Evolutionary conservation across 2,888 invertebrate genomes (phyloP).

Genomic region (Andricus curvator): DNA sequence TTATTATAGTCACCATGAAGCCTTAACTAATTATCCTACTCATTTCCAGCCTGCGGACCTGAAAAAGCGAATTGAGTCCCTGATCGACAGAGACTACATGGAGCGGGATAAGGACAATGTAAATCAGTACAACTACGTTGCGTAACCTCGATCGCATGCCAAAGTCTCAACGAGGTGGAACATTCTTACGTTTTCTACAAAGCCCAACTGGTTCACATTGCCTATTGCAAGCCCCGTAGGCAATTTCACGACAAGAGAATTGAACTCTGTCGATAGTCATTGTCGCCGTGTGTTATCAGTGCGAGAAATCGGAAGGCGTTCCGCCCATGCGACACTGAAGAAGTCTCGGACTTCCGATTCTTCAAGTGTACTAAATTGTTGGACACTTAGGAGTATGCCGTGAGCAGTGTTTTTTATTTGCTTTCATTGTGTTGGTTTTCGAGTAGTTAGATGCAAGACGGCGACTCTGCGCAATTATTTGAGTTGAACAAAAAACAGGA

Average conservation of each 20-base stretch:
- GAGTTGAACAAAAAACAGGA: conserved; percentile 55
- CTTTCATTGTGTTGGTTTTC: conserved; percentile 60
- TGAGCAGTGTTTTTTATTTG: conserved; percentile 54
- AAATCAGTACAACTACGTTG: conserved; percentile 99
- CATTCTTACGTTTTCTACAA: conserved; percentile 48
- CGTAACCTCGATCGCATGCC: conserved; percentile 83
- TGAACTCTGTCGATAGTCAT: not conserved
- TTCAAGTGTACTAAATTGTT: conserved; percentile 11
- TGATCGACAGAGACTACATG: conserved; percentile 99
- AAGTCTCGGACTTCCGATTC: conserved; percentile 1
- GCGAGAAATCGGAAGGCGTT: not conserved
- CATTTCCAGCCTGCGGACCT: conserved; percentile 93
- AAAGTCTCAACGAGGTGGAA: conserved; percentile 67
- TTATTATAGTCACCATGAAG: no score
- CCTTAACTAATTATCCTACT: conserved; percentile 1
- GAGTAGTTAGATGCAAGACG: conserved; percentile 55
- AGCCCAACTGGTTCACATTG: not conserved
- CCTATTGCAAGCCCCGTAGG: not conserved
- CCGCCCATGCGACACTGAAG: not conserved
- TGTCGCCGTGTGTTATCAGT: not conserved
- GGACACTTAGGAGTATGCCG: not conserved
- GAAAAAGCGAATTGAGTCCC: conserved; percentile 98
- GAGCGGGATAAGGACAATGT: conserved; percentile 98
- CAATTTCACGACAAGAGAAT: not conserved
- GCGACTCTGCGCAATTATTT: conserved; percentile 54